Conservation (phyloP, 2,797 vertebrate genomes). For the Mormyrops boulengeri region DNA sequence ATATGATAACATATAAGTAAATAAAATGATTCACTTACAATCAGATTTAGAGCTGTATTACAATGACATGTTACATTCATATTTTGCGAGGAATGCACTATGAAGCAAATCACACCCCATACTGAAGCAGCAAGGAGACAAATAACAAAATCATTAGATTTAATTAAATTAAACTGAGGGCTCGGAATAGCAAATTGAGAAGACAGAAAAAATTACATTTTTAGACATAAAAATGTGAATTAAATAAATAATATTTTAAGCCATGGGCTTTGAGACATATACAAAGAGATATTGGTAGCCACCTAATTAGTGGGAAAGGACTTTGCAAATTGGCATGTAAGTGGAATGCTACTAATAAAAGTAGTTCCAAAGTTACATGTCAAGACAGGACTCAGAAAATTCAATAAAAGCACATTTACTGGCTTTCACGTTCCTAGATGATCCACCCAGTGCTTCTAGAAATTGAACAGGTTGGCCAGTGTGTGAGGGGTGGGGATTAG, state of each 20-base stretch:
- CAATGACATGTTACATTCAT: neutral
- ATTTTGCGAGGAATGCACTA: neutral
- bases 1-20: neutral
- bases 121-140: neutral
- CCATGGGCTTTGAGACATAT: neutral
- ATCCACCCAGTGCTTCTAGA: neutral
- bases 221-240: neutral
- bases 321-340: neutral
- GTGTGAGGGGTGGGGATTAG: neutral
- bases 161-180: neutral
- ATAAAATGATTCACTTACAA: neutral
- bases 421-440: neutral
- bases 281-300: neutral
- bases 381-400: neutral
- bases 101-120: neutral
- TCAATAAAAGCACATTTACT: neutral
- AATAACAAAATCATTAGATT: neutral
- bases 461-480: neutral
- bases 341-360: neutral
- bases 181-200: neutral
- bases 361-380: neutral
- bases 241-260: neutral
- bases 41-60: neutral
- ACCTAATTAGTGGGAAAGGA: neutral
- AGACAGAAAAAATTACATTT: neutral